A percentile compares a stretch with the other conserved stretches of the same genome.
phyloP scores from a whole-genome alignment of 1,140 invertebrate species.

The Musca domestica region DNA sequence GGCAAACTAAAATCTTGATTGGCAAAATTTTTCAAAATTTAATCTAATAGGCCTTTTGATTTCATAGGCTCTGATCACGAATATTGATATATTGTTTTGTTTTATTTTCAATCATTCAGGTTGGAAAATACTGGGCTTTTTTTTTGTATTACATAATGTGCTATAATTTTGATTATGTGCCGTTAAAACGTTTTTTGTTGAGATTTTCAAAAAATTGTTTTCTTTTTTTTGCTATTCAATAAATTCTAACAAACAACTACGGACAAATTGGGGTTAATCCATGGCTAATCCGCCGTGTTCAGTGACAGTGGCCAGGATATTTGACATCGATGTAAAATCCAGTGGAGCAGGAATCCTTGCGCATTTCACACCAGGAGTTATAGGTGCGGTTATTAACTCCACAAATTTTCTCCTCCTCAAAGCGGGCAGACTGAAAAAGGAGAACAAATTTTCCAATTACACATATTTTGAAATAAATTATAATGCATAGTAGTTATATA shows the following conservation, averaged over 20 bases:
- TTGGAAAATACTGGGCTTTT: slow-evolving; percentile 25
- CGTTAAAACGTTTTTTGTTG: too few species aligned
- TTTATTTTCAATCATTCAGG: too few species aligned
- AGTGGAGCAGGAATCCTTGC: slow-evolving; percentile 77
- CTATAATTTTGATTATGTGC: too few species aligned
- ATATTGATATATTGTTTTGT: too few species aligned
- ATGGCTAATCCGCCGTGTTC: neutral
- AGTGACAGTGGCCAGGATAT: slow-evolving; percentile 68
- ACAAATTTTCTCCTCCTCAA: slow-evolving; percentile 61
- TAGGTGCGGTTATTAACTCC: slow-evolving; percentile 82
- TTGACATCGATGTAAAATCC: slow-evolving; percentile 75
- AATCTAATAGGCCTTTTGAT: too few species aligned
- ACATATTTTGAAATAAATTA: neutral
- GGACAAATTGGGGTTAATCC: neutral
- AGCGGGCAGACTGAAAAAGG: slow-evolving; percentile 23
- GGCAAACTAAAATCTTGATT: too few species aligned
- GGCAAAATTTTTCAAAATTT: too few species aligned
- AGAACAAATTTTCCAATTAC: neutral
- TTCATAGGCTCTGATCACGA: too few species aligned
- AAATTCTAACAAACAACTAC: neutral
- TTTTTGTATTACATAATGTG: slow-evolving; percentile 27
- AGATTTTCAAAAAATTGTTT: too few species aligned
- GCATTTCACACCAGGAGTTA: slow-evolving; percentile 83
- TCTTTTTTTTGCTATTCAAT: too few species aligned
- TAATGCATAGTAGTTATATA: neutral